phyloP scores from a whole-genome alignment of 2,888 invertebrate genomes.

The Idaea biselata region DNA sequence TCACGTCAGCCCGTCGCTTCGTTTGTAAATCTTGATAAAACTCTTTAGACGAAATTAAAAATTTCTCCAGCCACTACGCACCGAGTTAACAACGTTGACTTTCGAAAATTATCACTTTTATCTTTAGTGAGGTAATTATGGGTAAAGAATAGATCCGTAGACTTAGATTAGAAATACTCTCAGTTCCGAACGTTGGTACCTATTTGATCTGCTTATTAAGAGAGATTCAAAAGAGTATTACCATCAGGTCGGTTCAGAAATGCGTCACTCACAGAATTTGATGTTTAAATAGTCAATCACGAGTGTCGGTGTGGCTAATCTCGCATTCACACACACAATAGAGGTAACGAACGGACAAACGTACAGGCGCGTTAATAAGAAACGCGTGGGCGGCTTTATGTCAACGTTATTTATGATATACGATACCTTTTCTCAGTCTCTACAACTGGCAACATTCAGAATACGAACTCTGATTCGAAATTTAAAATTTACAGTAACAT shows the following conservation, averaged over 20 bases:
- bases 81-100: slow-evolving; percentile 42
- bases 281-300: slow-evolving; percentile 79
- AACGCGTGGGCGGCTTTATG: slow-evolving; percentile 76
- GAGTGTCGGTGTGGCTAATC: slow-evolving; percentile 75
- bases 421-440: slow-evolving; percentile 58
- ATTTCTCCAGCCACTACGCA: slow-evolving; percentile 34
- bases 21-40: slow-evolving; percentile 58
- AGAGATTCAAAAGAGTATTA: slow-evolving; percentile 16
- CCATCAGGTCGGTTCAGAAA: slow-evolving; percentile 43
- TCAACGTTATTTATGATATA: slow-evolving; percentile 76
- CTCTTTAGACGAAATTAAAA: slow-evolving; percentile 53
- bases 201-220: not conserved
- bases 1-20: slow-evolving; percentile 46
- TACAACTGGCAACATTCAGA: slow-evolving; percentile 46
- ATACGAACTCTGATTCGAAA: slow-evolving; percentile 23
- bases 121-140: slow-evolving; percentile 12
- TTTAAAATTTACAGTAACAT: slow-evolving; percentile 7
- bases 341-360: slow-evolving; percentile 78
- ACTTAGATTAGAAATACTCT: not conserved
- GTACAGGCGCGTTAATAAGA: slow-evolving; percentile 76
- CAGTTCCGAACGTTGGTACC: not conserved
- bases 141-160: not conserved
- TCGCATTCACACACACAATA: slow-evolving; percentile 74
- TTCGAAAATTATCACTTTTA: slow-evolving; percentile 23
- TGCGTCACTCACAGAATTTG: slow-evolving; percentile 64